These are phyloP conservation scores for Tenthredo livida DNA, from an alignment of 2,888 invertebrate species.

Conservation along the genomic window DNA sequence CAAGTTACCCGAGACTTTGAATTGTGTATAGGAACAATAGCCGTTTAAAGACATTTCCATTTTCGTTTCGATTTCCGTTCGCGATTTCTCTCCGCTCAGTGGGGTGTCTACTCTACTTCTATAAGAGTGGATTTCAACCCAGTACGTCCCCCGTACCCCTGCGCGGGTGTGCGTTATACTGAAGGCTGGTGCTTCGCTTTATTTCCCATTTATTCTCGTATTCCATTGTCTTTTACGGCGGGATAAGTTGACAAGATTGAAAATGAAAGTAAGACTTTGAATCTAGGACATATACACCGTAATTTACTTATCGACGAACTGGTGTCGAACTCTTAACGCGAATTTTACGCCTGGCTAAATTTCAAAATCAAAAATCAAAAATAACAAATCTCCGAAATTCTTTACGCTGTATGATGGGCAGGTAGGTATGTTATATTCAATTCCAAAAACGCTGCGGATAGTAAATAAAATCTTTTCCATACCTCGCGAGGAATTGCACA, in stretches of 20 bases:
- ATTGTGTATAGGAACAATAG: constrained; percentile 39
- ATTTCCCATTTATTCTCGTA: constrained; percentile 49
- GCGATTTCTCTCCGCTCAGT: background rate
- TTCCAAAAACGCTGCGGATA: background rate
- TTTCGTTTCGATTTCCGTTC: constrained; percentile 52
- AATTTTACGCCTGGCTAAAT: no score
- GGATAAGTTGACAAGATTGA: constrained; percentile 52
- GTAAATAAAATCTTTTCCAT: background rate
- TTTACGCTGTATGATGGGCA: no score
- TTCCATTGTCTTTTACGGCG: constrained; percentile 45
- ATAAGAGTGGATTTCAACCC: constrained; percentile 14
- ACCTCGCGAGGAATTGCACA: background rate
- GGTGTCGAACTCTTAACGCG: background rate
- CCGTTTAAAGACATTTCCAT: constrained; percentile 35
- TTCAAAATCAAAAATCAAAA: background rate
- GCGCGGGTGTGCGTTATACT: background rate
- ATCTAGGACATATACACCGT: background rate
- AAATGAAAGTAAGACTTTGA: constrained; percentile 46
- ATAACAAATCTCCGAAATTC: background rate
- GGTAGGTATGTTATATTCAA: background rate
- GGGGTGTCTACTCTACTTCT: background rate
- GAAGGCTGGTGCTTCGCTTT: constrained; percentile 35
- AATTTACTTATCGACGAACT: background rate
- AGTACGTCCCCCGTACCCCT: background rate
- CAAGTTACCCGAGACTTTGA: background rate